These are phyloP conservation scores for Sitophilus oryzae DNA, from an alignment of 1,140 invertebrate genomes.

Conservation along the genomic window DNA sequence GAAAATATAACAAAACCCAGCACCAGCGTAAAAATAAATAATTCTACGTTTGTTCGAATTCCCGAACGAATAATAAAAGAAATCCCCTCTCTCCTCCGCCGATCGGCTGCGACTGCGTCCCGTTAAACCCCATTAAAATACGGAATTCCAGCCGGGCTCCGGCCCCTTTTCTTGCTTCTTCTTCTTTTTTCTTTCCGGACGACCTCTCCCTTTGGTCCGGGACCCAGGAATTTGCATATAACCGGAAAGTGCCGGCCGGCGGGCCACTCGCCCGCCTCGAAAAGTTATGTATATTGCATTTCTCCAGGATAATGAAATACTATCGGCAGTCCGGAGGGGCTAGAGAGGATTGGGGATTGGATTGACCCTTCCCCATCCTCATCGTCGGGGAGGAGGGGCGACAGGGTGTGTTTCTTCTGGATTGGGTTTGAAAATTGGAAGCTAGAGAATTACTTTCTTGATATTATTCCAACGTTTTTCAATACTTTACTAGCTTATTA, in stretches of 20 bases:
- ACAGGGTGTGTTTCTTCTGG: no score
- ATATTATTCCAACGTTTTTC: no score
- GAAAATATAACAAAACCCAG: no score
- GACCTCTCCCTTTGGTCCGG: background rate
- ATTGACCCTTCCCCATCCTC: background rate
- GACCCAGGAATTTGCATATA: constrained; percentile 4
- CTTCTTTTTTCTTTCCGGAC: background rate
- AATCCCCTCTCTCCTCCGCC: background rate
- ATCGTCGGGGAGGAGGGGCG: background rate
- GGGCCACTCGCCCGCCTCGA: no score
- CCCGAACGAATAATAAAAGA: background rate
- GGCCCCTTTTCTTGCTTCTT: background rate
- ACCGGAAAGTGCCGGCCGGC: background rate
- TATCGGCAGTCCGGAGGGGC: constrained; percentile 2
- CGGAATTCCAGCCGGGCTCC: background rate
- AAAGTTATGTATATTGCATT: constrained; percentile 2
- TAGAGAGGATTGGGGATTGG: background rate
- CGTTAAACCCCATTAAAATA: constrained; percentile 8
- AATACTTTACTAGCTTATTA: no score
- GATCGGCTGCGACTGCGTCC: background rate
- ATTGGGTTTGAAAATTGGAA: no score
- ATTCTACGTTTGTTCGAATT: background rate
- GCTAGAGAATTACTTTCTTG: no score
- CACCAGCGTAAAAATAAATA: background rate
- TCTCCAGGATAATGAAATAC: constrained; percentile 6